Conservation (phyloP, 1,140 invertebrate species). For the Diuraphis noxia region DNA sequence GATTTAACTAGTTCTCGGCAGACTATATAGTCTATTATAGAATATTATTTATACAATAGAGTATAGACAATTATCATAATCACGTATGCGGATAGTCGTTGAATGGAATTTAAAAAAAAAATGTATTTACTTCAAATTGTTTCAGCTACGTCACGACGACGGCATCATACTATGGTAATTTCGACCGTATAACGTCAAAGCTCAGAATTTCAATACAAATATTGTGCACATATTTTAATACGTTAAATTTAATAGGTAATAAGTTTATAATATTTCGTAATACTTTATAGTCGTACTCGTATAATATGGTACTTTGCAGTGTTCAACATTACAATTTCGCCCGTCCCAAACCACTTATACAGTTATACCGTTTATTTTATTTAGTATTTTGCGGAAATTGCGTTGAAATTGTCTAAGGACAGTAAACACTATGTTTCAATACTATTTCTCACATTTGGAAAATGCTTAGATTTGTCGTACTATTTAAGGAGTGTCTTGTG, state of each 20-base stretch:
- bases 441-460: no score
- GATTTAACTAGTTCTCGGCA: neutral
- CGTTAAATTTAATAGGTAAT: neutral
- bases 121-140: neutral
- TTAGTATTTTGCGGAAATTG: neutral
- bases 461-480: no score
- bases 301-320: neutral
- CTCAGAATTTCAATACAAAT: neutral
- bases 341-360: neutral
- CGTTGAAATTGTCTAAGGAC: no score
- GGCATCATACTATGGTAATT: neutral
- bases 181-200: neutral
- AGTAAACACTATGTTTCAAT: no score
- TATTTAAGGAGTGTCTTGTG: no score
- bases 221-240: neutral
- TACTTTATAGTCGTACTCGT: neutral
- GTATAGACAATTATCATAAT: neutral
- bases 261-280: neutral
- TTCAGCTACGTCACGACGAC: neutral
- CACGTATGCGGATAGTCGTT: neutral
- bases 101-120: neutral
- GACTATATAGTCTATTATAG: neutral
- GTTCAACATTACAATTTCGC: neutral
- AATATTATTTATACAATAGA: constrained; percentile 3
- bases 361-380: neutral